Base-by-base conservation (phyloP, 2,888 invertebrate genomes). In the Agrypnus murinus region DNA sequence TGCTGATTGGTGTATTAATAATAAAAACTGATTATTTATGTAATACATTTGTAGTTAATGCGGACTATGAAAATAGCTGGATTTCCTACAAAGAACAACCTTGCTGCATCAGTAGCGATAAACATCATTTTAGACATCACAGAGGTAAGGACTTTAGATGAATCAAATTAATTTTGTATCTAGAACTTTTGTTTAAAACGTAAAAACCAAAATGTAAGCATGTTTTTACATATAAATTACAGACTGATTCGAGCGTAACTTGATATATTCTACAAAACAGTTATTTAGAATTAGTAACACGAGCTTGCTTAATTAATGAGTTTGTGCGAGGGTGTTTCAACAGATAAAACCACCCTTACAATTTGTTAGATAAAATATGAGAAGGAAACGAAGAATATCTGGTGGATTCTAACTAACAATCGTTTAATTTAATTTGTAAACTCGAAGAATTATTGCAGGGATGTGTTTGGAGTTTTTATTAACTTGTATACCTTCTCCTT, bases 61-160 rank as follows among this genome's bases (percentile, higher is more conserved):
- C 59, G 8, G 59, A 60, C n/a, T 60, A 60, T 14, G 59, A 60
- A 32, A 60, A 45, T n/a, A 60, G 59, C 15, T 60, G 59, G 59
- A 60, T 60, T 45, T 45, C 45, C 12, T 60, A 60, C 32, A 43
- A 38, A n/a, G 59, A 60, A 6, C 59, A 60, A 14, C 59, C 59
- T 8, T 60, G 59, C 31, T 60, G 59, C 6, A 45, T 5, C 5
- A 58, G 12, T 25, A 60, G 25, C 19, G 45, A 31, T 9, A 60
- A 40, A 60, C 59, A 60, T 15, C 59, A 60, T 14, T 60, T 60
- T 14, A 43, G 59, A 15, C 59, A 60, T 45, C 59, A 60, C 32
- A 43, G 45, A 12, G 59, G 59, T 60, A 40, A 31, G 59, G n/a
- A n/a, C n/a, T 59, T 17, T 43, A 25, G 3, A 25, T 25, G n/a